A percentile compares a stretch with the other conserved stretches of the same genome.
These are phyloP conservation scores for Bolborhynchus lineola DNA, from an alignment of 2,113 vertebrate genomes.

Conservation along the genomic window DNA sequence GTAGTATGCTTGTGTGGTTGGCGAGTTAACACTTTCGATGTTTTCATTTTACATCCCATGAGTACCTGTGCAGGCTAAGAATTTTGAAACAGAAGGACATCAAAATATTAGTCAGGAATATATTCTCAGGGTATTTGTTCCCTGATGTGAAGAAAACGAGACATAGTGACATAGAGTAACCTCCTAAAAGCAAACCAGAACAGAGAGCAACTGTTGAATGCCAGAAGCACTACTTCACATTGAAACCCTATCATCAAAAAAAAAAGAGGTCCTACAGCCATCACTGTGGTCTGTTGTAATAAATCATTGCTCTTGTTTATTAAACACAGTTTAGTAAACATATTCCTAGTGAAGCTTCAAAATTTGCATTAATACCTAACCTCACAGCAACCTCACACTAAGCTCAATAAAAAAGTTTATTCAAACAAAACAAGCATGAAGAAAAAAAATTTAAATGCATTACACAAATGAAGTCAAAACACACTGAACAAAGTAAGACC, in stretches of 20 bases:
- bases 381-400: not conserved
- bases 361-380: slow-evolving; percentile 8
- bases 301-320: slow-evolving; percentile 61
- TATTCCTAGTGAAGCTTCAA: not conserved
- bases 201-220: not conserved
- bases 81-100: slow-evolving; percentile 26
- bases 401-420: not conserved
- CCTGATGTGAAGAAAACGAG: not conserved
- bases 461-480: not conserved
- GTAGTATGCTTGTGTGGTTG: not conserved
- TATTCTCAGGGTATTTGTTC: not conserved
- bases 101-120: slow-evolving; percentile 47
- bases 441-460: not conserved
- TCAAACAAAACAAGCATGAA: not conserved
- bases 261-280: not conserved
- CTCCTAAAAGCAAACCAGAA: slow-evolving; percentile 22
- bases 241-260: slow-evolving; percentile 20
- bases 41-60: slow-evolving; percentile 12
- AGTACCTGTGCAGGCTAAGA: not conserved
- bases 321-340: slow-evolving; percentile 48
- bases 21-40: not conserved
- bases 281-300: slow-evolving; percentile 16
- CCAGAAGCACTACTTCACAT: slow-evolving; percentile 21
- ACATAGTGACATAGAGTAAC: not conserved
- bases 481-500: not conserved